Conservation (phyloP, 23 tunicate genomes). For the Botrylloides violaceus region DNA sequence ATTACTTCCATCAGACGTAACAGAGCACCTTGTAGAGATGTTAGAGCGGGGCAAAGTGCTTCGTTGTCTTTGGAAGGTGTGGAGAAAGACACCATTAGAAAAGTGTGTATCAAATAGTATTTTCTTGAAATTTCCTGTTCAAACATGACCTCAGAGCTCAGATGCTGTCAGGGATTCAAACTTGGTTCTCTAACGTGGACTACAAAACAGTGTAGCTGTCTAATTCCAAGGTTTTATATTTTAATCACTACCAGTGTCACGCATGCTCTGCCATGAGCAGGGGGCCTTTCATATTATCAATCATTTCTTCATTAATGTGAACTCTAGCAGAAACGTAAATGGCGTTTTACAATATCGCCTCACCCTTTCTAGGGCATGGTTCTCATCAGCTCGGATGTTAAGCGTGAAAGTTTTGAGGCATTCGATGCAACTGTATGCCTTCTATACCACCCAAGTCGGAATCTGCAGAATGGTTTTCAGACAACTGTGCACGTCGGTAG, state of each 20-base stretch:
- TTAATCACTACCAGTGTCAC: too few species aligned
- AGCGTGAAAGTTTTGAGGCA: slow-evolving; percentile 42
- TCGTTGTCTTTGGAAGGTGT: slow-evolving; percentile 64
- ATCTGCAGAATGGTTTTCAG: slow-evolving; percentile 57
- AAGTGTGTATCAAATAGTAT: too few species aligned
- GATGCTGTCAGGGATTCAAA: too few species aligned
- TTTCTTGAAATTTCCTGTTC: not conserved
- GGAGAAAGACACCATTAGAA: slow-evolving; percentile 57
- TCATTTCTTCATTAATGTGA: too few species aligned
- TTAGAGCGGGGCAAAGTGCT: slow-evolving; percentile 91
- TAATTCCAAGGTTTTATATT: too few species aligned
- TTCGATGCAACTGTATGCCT: slow-evolving; percentile 73
- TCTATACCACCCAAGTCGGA: slow-evolving; percentile 62
- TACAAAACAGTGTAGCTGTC: too few species aligned
- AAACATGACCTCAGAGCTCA: too few species aligned
- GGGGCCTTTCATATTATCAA: too few species aligned
- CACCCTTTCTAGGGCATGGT: slow-evolving; percentile 87
- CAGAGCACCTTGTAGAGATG: slow-evolving; percentile 78
- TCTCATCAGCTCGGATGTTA: slow-evolving; percentile 32
- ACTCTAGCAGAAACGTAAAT: too few species aligned
- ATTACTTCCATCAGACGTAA: slow-evolving; percentile 89
- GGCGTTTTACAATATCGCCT: too few species aligned
- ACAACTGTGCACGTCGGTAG: slow-evolving; percentile 81
- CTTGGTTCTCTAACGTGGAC: too few species aligned
- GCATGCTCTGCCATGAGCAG: too few species aligned